phyloP scores from a whole-genome alignment of 2,888 invertebrate species.

The Torymus tubicola region DNA sequence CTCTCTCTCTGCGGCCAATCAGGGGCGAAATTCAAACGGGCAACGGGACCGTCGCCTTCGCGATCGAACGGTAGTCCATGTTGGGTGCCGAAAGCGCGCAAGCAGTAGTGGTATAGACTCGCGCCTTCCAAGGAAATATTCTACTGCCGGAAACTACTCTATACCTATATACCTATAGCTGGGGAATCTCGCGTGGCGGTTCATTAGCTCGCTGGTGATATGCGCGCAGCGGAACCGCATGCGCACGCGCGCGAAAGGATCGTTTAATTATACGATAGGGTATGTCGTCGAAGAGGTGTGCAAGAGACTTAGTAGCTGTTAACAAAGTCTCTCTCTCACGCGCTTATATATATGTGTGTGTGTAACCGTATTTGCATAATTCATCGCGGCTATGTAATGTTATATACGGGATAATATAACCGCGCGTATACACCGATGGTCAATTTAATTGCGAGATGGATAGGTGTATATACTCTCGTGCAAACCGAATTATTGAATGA shows the following conservation, averaged over 20 bases:
- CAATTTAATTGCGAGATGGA: too few species aligned
- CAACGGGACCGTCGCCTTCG: conserved; percentile 26
- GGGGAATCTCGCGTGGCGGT: conserved; percentile 20
- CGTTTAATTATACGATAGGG: conserved; percentile 9
- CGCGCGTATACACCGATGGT: too few species aligned
- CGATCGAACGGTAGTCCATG: conserved; percentile 39
- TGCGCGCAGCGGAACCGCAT: neutral
- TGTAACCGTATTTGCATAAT: neutral
- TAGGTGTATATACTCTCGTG: too few species aligned
- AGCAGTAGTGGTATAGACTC: too few species aligned
- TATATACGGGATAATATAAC: too few species aligned
- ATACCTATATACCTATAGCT: neutral
- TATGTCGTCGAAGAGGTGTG: neutral
- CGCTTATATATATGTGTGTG: too few species aligned
- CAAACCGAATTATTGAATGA: too few species aligned
- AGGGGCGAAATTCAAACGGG: conserved; percentile 44
- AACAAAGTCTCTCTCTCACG: neutral
- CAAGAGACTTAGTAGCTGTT: neutral
- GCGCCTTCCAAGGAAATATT: conserved; percentile 28
- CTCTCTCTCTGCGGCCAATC: conserved; percentile 13
- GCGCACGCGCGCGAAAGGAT: too few species aligned
- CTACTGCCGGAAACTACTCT: neutral
- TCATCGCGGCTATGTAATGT: neutral
- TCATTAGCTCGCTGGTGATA: conserved; percentile 13
- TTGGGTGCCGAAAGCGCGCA: conserved; percentile 29